phyloP scores from a whole-genome alignment of 1,140 invertebrate species.

The Scaptodrosophila lebanonensis region DNA sequence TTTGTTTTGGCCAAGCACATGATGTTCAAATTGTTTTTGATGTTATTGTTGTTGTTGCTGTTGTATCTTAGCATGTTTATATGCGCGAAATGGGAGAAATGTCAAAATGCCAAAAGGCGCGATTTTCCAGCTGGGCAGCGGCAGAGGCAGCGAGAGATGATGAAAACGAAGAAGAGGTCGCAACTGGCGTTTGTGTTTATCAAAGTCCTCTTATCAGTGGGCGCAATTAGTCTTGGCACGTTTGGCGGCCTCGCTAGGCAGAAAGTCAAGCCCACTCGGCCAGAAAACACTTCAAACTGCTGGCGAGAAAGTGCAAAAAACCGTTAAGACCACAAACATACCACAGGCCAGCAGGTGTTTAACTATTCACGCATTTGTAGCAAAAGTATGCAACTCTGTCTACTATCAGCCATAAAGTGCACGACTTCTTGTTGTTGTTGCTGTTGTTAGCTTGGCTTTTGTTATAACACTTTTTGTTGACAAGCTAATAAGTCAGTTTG shows the following conservation, averaged over 20 bases:
- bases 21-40: background rate
- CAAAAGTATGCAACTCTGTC: too few relatives aligned
- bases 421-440: conserved; percentile 6
- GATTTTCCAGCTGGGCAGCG: too few relatives aligned
- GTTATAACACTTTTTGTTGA: conserved; percentile 39
- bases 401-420: too few relatives aligned
- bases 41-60: conserved; percentile 12
- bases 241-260: conserved; percentile 6
- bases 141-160: too few relatives aligned
- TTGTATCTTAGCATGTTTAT: conserved; percentile 35
- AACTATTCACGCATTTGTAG: too few relatives aligned
- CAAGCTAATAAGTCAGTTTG: conserved; percentile 12
- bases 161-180: too few relatives aligned
- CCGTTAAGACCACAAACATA: background rate
- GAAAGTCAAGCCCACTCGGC: too few relatives aligned
- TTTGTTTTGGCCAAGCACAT: conserved; percentile 3
- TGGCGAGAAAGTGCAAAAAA: conserved; percentile 17
- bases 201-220: conserved; percentile 24
- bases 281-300: background rate
- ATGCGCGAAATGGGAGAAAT: conserved; percentile 24
- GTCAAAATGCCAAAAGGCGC: conserved; percentile 20
- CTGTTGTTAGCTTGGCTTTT: background rate
- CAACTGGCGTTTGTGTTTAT: conserved; percentile 11
- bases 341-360: background rate
- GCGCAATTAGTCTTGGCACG: conserved; percentile 30